These are phyloP conservation scores for Crambe crambe DNA, from an alignment of 37 sponge, comb jelly and placozoan genomes.

Conservation along the genomic window DNA sequence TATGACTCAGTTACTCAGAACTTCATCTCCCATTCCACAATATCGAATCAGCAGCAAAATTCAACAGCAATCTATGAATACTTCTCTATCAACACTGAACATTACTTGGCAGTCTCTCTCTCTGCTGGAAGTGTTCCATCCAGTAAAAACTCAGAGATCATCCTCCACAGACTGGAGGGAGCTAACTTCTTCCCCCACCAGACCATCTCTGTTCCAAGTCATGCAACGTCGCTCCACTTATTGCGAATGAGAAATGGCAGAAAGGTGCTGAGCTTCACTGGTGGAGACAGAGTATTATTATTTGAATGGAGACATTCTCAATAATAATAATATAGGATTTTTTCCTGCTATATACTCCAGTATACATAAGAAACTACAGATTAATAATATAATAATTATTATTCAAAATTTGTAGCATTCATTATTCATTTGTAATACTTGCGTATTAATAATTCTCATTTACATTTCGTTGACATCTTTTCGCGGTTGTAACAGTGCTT, in stretches of 20 bases:
- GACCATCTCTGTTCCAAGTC: slow-evolving; percentile 1
- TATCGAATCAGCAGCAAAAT: background rate
- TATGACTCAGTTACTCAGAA: background rate
- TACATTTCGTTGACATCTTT: too few relatives aligned
- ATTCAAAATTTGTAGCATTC: too few relatives aligned
- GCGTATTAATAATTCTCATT: too few relatives aligned
- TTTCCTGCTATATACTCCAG: too few relatives aligned
- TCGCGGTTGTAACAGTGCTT: too few relatives aligned
- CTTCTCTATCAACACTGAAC: background rate
- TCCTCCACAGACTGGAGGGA: slow-evolving; percentile 12
- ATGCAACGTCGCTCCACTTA: background rate
- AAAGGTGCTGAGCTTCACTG: background rate
- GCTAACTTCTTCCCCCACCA: background rate
- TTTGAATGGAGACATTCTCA: too few relatives aligned
- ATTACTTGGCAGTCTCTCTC: slow-evolving; percentile 2
- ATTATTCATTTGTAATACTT: too few relatives aligned
- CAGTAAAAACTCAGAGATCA: background rate
- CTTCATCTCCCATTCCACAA: background rate
- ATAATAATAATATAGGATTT: too few relatives aligned
- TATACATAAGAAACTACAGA: too few relatives aligned
- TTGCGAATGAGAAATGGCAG: background rate
- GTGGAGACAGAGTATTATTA: background rate
- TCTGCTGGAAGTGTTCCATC: background rate
- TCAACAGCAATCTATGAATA: background rate
- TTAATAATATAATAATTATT: too few relatives aligned